These are phyloP conservation scores for Clivina fossor DNA, from an alignment of 2,888 invertebrate genomes.

Conservation along the genomic window DNA sequence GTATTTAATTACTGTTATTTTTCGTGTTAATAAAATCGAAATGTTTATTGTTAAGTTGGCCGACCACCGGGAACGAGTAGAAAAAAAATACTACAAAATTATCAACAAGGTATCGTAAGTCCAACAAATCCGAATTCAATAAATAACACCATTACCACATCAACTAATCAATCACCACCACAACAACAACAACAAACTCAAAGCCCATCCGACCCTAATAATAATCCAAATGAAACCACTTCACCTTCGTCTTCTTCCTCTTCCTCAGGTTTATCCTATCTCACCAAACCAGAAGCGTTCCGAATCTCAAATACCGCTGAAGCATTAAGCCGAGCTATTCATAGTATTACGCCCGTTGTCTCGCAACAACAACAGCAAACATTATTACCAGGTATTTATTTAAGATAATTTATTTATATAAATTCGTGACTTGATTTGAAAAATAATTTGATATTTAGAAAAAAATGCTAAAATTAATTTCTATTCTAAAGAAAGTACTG, in stretches of 20 bases:
- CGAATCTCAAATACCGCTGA: slow-evolving; percentile 40
- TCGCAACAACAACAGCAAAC: slow-evolving; percentile 24
- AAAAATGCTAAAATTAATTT: too few relatives aligned
- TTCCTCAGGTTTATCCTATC: slow-evolving; percentile 6
- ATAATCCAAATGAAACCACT: background rate
- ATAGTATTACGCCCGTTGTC: slow-evolving; percentile 48
- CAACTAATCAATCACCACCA: slow-evolving; percentile 35
- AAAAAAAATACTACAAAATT: slow-evolving; percentile 49
- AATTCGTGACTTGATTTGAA: too few relatives aligned
- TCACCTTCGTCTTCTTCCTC: slow-evolving; percentile 10
- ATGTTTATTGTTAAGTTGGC: slow-evolving; percentile 52
- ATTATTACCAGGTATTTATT: too few relatives aligned
- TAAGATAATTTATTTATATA: too few relatives aligned
- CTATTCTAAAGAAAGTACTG: too few relatives aligned
- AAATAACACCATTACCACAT: slow-evolving; percentile 30
- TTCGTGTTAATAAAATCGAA: background rate
- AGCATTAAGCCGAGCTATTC: slow-evolving; percentile 51
- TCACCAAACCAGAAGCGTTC: slow-evolving; percentile 28
- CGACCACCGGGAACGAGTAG: slow-evolving; percentile 54
- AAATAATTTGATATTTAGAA: too few relatives aligned
- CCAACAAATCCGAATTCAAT: slow-evolving; percentile 11
- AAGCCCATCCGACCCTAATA: slow-evolving; percentile 23
- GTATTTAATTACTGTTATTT: too few relatives aligned
- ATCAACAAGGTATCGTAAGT: slow-evolving; percentile 50
- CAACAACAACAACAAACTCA: slow-evolving; percentile 7